Percentiles rank a stretch among this genome's conserved stretches.
Evolutionary conservation across 64 coral and sea anemone genomes (phyloP).

Genomic region (Pocillopora verrucosa): DNA sequence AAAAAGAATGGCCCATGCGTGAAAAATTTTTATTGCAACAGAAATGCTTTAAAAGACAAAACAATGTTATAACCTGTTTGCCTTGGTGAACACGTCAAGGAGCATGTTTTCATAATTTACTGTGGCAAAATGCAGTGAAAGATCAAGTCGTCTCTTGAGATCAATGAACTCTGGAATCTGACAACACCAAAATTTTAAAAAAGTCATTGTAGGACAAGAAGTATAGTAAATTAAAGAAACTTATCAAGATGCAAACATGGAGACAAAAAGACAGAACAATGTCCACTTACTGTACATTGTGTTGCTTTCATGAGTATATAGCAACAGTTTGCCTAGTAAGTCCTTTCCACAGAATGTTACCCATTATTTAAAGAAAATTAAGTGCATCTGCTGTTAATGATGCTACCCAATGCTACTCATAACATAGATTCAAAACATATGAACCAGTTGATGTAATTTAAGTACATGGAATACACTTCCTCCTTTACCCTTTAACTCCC

Average conservation of each 20-base stretch:
- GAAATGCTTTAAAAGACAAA: background rate
- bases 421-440: too few species aligned
- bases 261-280: too few species aligned
- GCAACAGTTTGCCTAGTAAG: too few species aligned
- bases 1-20: background rate
- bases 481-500: too few species aligned
- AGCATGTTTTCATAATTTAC: slow-evolving; percentile 92
- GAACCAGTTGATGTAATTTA: too few species aligned
- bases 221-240: background rate
- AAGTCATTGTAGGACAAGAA: background rate
- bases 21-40: background rate
- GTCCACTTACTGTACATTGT: too few species aligned
- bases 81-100: slow-evolving; percentile 65
- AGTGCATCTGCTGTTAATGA: too few species aligned
- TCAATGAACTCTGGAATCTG: slow-evolving; percentile 93
- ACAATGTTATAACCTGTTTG: slow-evolving; percentile 66
- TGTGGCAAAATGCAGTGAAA: slow-evolving; percentile 78
- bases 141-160: slow-evolving; percentile 76
- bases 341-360: too few species aligned
- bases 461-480: too few species aligned
- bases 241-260: background rate
- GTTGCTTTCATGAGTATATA: too few species aligned
- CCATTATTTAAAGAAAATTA: too few species aligned
- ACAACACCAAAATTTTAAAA: slow-evolving; percentile 15
- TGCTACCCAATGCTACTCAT: too few species aligned